phyloP scores from a whole-genome alignment of 2,113 vertebrate species.

The Sitta europaea region DNA sequence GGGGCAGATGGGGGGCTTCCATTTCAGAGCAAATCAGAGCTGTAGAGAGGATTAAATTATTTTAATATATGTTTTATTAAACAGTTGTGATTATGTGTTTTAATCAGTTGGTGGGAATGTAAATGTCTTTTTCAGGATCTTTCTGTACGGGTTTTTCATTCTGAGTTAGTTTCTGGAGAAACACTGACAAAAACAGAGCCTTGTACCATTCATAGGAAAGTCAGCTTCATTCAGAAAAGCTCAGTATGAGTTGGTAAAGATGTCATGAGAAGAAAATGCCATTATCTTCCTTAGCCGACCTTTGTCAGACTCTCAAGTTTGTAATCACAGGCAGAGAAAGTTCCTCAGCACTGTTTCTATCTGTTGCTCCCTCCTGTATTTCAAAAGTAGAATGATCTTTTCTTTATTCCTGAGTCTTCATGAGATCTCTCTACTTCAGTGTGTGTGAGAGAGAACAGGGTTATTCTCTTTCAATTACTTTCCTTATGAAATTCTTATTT shows the following conservation, averaged over 20 bases:
- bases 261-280: not conserved
- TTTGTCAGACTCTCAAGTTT: not conserved
- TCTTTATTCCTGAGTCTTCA: not conserved
- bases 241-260: not conserved
- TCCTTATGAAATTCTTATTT: not conserved
- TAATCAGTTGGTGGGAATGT: not conserved
- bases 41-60: not conserved
- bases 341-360: not conserved
- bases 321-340: not conserved
- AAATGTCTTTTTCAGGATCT: not conserved
- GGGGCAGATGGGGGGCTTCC: not conserved
- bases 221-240: not conserved
- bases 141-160: not conserved
- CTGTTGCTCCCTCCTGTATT: not conserved
- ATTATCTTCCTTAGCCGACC: not conserved
- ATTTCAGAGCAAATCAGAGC: not conserved
- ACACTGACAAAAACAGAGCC: not conserved
- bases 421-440: not conserved
- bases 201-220: not conserved
- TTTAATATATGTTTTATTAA: not conserved
- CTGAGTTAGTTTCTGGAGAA: not conserved
- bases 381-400: not conserved
- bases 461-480: not conserved
- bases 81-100: not conserved
- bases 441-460: not conserved